A percentile compares a stretch with the other conserved stretches of the same genome.
These are phyloP conservation scores for Actinemys pallida DNA, from an alignment of 2,113 vertebrate species.

Conservation along the genomic window DNA sequence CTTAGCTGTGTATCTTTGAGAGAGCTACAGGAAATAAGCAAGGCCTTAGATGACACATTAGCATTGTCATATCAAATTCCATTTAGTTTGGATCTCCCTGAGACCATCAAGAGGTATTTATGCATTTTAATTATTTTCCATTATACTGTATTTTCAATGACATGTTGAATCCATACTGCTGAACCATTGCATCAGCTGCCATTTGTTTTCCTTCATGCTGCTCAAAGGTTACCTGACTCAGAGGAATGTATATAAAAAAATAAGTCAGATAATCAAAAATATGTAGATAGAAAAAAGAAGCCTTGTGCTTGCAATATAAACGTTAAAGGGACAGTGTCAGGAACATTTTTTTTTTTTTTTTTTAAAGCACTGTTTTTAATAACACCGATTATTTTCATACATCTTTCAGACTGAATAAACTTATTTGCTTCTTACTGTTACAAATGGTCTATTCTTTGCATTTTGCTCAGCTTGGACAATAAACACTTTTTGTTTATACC, in stretches of 20 bases:
- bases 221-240: neutral
- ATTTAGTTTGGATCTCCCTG: constrained; percentile 77
- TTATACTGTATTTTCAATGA: neutral
- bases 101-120: constrained; percentile 83
- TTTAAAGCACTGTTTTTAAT: neutral
- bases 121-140: neutral
- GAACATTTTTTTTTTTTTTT: neutral
- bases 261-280: neutral
- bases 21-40: constrained; percentile 83
- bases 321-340: neutral
- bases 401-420: neutral
- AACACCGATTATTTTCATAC: neutral
- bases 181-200: neutral
- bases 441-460: neutral
- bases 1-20: constrained; percentile 68
- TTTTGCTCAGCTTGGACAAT: neutral
- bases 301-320: neutral
- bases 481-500: neutral
- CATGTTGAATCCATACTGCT: neutral
- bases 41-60: constrained; percentile 82
- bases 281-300: neutral
- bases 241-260: neutral
- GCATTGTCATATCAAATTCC: constrained; percentile 76
- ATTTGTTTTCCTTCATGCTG: neutral
- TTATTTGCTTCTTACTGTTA: neutral